phyloP scores from a whole-genome alignment of 2,797 vertebrate genomes.

The Macroramphosus scolopax region DNA sequence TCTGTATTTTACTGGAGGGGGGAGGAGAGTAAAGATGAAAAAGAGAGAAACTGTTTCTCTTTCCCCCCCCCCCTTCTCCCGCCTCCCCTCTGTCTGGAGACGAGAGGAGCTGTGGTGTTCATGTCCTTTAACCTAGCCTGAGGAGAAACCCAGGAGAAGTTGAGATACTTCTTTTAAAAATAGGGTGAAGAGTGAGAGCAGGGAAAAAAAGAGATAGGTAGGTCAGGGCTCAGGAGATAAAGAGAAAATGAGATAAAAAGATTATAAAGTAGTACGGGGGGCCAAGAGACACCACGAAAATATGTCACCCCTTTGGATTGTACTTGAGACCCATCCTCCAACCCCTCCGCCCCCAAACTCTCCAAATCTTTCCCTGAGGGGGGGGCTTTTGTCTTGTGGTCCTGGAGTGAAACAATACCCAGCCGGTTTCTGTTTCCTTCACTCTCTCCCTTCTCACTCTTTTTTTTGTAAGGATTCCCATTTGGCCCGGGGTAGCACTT shows the following conservation, averaged over 20 bases:
- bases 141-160: slow-evolving; percentile 68
- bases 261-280: slow-evolving; percentile 69
- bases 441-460: slow-evolving; percentile 46
- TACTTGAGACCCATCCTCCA: slow-evolving; percentile 75
- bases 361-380: slow-evolving; percentile 79
- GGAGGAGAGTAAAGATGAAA: slow-evolving; percentile 75
- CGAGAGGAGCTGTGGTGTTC: slow-evolving; percentile 56
- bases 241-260: slow-evolving; percentile 77
- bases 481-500: slow-evolving; percentile 84
- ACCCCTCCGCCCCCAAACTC: slow-evolving; percentile 56
- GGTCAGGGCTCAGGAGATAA: slow-evolving; percentile 72
- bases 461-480: slow-evolving; percentile 81
- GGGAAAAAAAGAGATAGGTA: slow-evolving; percentile 52
- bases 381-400: slow-evolving; percentile 79
- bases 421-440: slow-evolving; percentile 73
- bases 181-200: slow-evolving; percentile 53
- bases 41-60: slow-evolving; percentile 79
- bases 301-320: slow-evolving; percentile 73
- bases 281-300: slow-evolving; percentile 70
- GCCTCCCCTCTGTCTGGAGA: slow-evolving; percentile 65
- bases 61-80: slow-evolving; percentile 46
- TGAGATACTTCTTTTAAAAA: slow-evolving; percentile 63
- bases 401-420: slow-evolving; percentile 85
- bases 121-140: slow-evolving; percentile 72
- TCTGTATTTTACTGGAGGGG: slow-evolving; percentile 80